phyloP scores from a whole-genome alignment of 2,888 invertebrate species.

The Dascillus cervinus region DNA sequence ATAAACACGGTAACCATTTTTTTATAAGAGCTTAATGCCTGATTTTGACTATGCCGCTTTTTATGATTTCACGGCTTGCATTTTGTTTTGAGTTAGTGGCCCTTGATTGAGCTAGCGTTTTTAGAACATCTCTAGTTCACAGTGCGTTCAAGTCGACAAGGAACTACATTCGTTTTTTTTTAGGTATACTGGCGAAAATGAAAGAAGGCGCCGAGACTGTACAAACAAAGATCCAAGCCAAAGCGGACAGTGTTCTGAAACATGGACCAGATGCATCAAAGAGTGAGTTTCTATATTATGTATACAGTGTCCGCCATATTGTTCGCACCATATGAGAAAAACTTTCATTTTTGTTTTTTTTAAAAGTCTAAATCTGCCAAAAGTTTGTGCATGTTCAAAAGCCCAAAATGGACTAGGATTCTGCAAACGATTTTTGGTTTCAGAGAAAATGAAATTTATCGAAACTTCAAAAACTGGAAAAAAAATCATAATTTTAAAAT shows the following conservation, averaged over 20 bases:
- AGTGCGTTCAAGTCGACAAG: too few relatives aligned
- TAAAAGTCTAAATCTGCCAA: too few relatives aligned
- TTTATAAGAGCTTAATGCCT: not conserved
- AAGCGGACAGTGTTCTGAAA: constrained; percentile 77
- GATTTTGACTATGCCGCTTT: not conserved
- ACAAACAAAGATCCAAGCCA: constrained; percentile 88
- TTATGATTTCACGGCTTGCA: not conserved
- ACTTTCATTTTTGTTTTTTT: too few relatives aligned
- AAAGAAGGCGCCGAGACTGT: constrained; percentile 94
- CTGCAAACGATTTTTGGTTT: constrained; percentile 3
- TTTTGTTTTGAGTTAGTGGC: not conserved
- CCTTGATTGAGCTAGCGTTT: not conserved
- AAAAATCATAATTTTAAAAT: too few relatives aligned
- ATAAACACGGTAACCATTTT: constrained; percentile 66
- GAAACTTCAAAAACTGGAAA: too few relatives aligned
- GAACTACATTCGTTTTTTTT: too few relatives aligned
- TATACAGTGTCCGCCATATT: too few relatives aligned
- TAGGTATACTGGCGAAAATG: constrained; percentile 88
- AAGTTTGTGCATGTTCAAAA: too few relatives aligned
- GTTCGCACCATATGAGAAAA: too few relatives aligned
- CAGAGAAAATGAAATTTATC: too few relatives aligned
- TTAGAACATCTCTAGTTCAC: not conserved
- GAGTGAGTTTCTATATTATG: constrained; percentile 47
- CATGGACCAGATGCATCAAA: constrained; percentile 52
- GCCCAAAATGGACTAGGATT: too few relatives aligned